Evolutionary conservation across 1,140 invertebrate species (phyloP).

Genomic region (Drosophila ercepeae): DNA sequence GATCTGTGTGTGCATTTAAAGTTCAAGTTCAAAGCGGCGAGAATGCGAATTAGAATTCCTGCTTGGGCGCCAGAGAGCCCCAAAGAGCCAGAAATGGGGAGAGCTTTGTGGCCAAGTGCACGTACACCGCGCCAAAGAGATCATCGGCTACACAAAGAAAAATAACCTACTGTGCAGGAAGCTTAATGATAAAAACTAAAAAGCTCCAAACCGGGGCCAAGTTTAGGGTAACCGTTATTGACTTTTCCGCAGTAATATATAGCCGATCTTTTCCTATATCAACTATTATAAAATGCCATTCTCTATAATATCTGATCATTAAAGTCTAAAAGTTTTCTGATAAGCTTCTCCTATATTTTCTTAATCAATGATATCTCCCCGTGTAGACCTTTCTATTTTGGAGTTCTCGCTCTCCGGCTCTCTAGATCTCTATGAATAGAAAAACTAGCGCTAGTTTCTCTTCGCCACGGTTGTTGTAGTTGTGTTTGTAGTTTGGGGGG

Average conservation of each 20-base stretch:
- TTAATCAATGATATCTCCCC: not conserved
- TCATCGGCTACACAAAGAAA: conserved; percentile 10
- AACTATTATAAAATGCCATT: too few relatives aligned
- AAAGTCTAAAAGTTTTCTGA: too few relatives aligned
- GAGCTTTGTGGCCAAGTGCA: conserved; percentile 55
- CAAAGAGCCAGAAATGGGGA: conserved; percentile 7
- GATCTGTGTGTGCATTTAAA: conserved; percentile 63
- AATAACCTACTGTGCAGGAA: not conserved
- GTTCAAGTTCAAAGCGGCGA: conserved; percentile 78
- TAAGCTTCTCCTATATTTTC: too few relatives aligned
- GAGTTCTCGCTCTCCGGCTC: conserved; percentile 30
- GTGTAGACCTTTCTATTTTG: conserved; percentile 64
- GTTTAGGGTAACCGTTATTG: too few relatives aligned
- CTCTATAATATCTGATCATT: too few relatives aligned
- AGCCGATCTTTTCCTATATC: too few relatives aligned
- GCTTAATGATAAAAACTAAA: not conserved
- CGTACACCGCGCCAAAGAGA: conserved; percentile 52
- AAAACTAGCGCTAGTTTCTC: conserved; percentile 69
- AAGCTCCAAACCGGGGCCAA: not conserved
- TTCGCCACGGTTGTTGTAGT: conserved; percentile 32
- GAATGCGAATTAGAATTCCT: conserved; percentile 66
- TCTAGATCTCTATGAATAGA: conserved; percentile 44
- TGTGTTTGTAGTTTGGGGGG: conserved; percentile 43
- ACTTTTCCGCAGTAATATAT: too few relatives aligned
- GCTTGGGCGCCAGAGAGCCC: conserved; percentile 18